These are phyloP conservation scores for Polypedilum pembai DNA, from an alignment of 1,140 invertebrate genomes.

Conservation along the genomic window DNA sequence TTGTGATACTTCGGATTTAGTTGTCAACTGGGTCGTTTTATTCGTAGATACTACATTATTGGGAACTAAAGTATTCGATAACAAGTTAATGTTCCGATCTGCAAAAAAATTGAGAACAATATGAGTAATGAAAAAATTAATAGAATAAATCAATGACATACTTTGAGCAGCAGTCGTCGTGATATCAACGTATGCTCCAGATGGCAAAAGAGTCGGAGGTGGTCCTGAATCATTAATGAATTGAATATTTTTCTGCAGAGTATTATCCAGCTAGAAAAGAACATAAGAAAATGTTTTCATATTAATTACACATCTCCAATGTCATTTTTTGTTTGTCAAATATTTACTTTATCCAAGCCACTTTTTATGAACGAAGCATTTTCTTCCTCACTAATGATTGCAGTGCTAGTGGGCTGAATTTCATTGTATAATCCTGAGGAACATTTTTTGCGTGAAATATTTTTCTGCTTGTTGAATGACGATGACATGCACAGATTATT, in stretches of 20 bases:
- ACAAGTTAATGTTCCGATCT: background rate
- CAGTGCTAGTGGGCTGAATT: background rate
- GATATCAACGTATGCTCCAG: slow-evolving; percentile 34
- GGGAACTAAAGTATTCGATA: background rate
- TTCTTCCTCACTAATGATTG: background rate
- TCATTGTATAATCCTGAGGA: background rate
- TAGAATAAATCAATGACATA: background rate
- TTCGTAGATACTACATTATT: slow-evolving; percentile 30
- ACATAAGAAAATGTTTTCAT: background rate
- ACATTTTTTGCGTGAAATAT: slow-evolving; percentile 17
- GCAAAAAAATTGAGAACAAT: background rate
- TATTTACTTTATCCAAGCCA: slow-evolving; percentile 1
- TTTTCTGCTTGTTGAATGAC: slow-evolving; percentile 4
- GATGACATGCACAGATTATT: slow-evolving; percentile 11
- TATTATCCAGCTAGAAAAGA: slow-evolving; percentile 28
- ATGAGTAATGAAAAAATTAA: background rate
- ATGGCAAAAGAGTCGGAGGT: slow-evolving; percentile 33
- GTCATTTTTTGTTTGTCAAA: background rate
- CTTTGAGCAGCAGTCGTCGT: slow-evolving; percentile 30
- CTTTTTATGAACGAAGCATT: background rate
- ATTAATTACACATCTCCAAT: too few relatives aligned
- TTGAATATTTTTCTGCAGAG: slow-evolving; percentile 30
- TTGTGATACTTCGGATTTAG: slow-evolving; percentile 47
- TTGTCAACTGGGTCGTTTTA: slow-evolving; percentile 39
- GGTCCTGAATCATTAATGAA: slow-evolving; percentile 30